Evolutionary conservation across 2,888 invertebrate species (phyloP).

Genomic region (Iphiclides podalirius): DNA sequence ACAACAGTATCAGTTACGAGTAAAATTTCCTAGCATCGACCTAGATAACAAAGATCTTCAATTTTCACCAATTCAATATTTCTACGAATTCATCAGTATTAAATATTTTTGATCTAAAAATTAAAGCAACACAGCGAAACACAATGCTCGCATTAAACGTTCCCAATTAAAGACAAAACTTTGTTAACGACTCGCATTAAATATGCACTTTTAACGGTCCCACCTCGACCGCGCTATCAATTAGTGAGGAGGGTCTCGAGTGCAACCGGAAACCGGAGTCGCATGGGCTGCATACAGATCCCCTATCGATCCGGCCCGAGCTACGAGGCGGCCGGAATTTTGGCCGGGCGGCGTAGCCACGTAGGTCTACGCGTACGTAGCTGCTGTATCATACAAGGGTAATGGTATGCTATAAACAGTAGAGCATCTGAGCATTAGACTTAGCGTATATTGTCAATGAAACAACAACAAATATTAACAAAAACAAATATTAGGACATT

Average conservation of each 20-base stretch:
- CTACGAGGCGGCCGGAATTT: conserved; percentile 5
- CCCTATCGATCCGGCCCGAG: conserved; percentile 18
- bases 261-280: conserved; percentile 18
- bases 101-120: conserved; percentile 1
- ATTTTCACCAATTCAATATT: too few relatives aligned
- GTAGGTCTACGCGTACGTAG: background rate
- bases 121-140: background rate
- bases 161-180: conserved; percentile 21
- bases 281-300: conserved; percentile 22
- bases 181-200: conserved; percentile 22
- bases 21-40: too few relatives aligned
- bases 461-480: too few relatives aligned
- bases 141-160: conserved; percentile 11
- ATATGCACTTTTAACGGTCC: conserved; percentile 21
- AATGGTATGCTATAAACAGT: background rate
- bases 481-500: too few relatives aligned
- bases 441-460: too few relatives aligned
- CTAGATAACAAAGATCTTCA: too few relatives aligned
- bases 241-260: conserved; percentile 21
- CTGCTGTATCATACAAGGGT: background rate
- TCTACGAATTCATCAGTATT: background rate
- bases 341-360: conserved; percentile 1
- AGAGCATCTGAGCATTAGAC: too few relatives aligned
- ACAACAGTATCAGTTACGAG: too few relatives aligned
- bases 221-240: conserved; percentile 22